Conservation (phyloP, 23 tunicate species). For the Aplidium turbinatum region DNA sequence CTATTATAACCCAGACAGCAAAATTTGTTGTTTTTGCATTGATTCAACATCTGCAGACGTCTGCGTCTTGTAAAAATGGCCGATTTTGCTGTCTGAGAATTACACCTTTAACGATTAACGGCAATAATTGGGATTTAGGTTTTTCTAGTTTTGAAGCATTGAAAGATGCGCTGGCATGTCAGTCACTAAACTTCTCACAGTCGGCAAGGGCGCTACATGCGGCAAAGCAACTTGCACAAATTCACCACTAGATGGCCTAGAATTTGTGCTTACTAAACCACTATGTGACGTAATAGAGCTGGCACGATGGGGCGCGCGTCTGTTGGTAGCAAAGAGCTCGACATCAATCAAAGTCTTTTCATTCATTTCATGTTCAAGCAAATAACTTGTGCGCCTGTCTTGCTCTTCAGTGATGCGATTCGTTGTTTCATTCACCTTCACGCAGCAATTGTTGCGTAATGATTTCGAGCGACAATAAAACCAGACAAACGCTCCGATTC, state of each 20-base stretch:
- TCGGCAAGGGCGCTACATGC: not conserved
- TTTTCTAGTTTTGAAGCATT: not conserved
- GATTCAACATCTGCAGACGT: not conserved
- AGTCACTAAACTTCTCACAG: not conserved
- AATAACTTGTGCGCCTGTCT: too few species aligned
- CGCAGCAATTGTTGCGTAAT: not conserved
- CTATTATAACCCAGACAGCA: too few species aligned
- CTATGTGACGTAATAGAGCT: conserved; percentile 26
- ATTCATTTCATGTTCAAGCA: not conserved
- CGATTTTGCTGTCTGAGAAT: not conserved
- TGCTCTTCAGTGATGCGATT: too few species aligned
- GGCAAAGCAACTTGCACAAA: conserved; percentile 52
- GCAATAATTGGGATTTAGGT: too few species aligned
- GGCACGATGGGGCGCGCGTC: conserved; percentile 15
- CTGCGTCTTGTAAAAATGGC: not conserved
- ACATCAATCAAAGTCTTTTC: not conserved
- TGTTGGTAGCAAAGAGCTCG: not conserved
- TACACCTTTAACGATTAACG: too few species aligned
- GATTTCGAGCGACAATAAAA: conserved; percentile 1
- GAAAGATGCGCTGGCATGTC: not conserved
- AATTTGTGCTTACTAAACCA: not conserved
- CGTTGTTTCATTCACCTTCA: too few species aligned
- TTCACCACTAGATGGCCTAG: conserved; percentile 17
- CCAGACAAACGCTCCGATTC: conserved; percentile 48
- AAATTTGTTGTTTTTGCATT: too few species aligned